Conservation (phyloP, 2,113 vertebrate species). For the Protobothrops mucrosquamatus region DNA sequence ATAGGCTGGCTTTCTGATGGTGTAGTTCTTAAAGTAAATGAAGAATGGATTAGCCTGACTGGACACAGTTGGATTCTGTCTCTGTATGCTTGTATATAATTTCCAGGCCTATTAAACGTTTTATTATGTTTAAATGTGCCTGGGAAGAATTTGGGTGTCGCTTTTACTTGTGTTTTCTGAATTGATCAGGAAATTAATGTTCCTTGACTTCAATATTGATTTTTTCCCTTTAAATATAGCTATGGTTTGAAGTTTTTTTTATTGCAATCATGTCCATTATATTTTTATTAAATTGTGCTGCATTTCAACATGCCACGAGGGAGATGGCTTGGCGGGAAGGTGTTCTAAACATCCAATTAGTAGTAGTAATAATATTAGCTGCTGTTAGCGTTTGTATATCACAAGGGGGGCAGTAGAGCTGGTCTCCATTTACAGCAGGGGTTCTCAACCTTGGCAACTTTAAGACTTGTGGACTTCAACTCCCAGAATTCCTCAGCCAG, state of each 20-base stretch:
- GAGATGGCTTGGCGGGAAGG: background rate
- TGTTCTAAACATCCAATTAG: background rate
- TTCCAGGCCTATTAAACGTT: accelerated
- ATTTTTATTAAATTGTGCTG: background rate
- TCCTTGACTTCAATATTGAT: background rate
- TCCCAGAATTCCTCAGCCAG: too few relatives aligned
- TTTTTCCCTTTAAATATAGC: background rate
- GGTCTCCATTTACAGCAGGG: background rate
- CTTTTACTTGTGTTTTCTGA: background rate
- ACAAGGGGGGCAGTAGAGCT: background rate
- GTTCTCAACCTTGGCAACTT: too few relatives aligned
- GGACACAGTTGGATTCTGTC: background rate
- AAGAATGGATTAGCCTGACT: background rate
- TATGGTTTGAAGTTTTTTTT: background rate
- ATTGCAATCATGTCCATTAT: background rate
- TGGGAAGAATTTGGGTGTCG: background rate
- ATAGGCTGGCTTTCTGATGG: background rate
- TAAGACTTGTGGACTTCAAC: too few relatives aligned
- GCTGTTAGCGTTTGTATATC: background rate
- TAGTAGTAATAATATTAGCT: background rate
- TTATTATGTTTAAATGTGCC: background rate
- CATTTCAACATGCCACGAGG: background rate
- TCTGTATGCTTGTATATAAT: background rate
- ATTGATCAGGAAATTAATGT: background rate
- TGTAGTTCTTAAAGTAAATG: background rate